Percentiles rank a stretch among this genome's conserved stretches.
phyloP scores from a whole-genome alignment of 2,113 vertebrate genomes.

The Eretmochelys imbricata region DNA sequence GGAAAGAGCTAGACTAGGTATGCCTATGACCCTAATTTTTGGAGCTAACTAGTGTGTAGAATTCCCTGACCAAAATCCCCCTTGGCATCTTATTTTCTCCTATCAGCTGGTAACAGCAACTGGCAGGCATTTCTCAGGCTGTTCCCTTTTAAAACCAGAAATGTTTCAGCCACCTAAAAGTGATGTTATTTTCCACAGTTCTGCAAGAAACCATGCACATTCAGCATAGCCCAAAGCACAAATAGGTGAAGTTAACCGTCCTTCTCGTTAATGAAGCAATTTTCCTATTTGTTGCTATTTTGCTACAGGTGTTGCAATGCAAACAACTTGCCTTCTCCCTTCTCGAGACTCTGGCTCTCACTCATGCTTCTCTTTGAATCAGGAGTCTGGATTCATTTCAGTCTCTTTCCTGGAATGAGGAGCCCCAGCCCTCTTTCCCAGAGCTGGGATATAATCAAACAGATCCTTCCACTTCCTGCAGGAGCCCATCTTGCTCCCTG shows the following conservation, averaged over 20 bases:
- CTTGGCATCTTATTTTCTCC: conserved; percentile 9
- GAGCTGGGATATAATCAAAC: neutral
- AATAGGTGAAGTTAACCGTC: neutral
- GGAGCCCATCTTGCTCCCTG: neutral
- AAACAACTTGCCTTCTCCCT: neutral
- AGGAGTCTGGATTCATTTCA: neutral
- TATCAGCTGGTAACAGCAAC: neutral
- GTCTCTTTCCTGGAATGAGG: neutral
- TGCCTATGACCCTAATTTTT: neutral
- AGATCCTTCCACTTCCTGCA: neutral
- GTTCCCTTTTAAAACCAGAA: neutral
- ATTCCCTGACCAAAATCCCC: neutral
- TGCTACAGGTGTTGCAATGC: accelerated
- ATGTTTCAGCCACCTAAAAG: neutral
- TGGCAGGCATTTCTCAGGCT: neutral
- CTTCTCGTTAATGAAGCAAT: neutral
- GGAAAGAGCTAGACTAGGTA: neutral
- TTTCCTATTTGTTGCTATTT: neutral
- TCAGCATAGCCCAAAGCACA: neutral
- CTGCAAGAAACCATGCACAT: neutral
- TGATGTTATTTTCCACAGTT: neutral
- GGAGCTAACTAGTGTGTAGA: neutral
- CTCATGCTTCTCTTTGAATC: neutral
- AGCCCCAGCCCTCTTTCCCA: neutral
- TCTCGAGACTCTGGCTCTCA: neutral